A percentile compares a stretch with the other conserved stretches of the same genome.
Evolutionary conservation across 2,888 invertebrate species (phyloP).

Genomic region (Bombyx huttoni): DNA sequence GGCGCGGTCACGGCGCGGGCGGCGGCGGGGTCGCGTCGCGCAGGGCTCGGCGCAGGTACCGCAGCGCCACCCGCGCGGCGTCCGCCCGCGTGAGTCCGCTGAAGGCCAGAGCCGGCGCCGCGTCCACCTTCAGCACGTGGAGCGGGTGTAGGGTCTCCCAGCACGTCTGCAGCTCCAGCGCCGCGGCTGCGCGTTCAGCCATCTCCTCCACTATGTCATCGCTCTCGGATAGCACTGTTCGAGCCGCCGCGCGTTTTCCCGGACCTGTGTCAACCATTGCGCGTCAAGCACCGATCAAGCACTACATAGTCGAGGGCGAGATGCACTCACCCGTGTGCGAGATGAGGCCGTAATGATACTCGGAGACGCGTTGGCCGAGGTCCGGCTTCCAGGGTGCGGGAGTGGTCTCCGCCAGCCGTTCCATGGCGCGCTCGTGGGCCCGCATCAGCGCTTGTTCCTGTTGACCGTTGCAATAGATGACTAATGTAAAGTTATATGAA

Average conservation of each 20-base stretch:
- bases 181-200: slow-evolving; percentile 7
- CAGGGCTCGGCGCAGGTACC: slow-evolving; percentile 26
- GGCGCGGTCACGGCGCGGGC: background rate
- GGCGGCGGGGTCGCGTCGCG: slow-evolving; percentile 3
- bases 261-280: background rate
- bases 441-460: slow-evolving; percentile 48
- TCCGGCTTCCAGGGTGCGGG: slow-evolving; percentile 27
- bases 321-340: slow-evolving; percentile 23
- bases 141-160: slow-evolving; percentile 19
- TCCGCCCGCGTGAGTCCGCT: slow-evolving; percentile 18
- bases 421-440: slow-evolving; percentile 41
- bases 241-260: background rate
- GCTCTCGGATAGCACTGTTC: background rate
- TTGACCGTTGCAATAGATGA: background rate
- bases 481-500: background rate
- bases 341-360: slow-evolving; percentile 40
- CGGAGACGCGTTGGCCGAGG: slow-evolving; percentile 35
- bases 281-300: background rate
- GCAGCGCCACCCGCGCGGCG: slow-evolving; percentile 9
- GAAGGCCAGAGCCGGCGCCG: slow-evolving; percentile 24
- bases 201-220: slow-evolving; percentile 13
- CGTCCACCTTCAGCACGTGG: slow-evolving; percentile 20
- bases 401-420: slow-evolving; percentile 26
- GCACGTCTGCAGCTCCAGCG: slow-evolving; percentile 14
- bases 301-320: background rate